A percentile compares a stretch with the other conserved stretches of the same genome.
Conservation (phyloP, 2,888 invertebrate genomes). For the Callyntrura sp. region DNA sequence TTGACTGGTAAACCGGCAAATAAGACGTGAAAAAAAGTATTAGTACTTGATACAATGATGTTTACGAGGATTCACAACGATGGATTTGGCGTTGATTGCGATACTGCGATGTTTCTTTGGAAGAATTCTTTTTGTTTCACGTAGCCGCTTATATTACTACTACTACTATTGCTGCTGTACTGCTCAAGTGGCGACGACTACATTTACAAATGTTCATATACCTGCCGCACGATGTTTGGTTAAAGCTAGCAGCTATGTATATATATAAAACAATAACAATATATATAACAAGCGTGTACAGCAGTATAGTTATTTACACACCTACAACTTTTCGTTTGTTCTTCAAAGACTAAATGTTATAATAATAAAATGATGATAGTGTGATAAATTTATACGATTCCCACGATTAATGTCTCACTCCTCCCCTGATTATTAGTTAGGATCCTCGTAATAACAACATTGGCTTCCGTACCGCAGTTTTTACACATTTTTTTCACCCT, state of each 20-base stretch:
- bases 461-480: slow-evolving; percentile 66
- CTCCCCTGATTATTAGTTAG: slow-evolving; percentile 76
- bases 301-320: not conserved
- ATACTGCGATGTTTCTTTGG: not conserved
- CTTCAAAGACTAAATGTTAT: slow-evolving; percentile 37
- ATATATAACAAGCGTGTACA: slow-evolving; percentile 7
- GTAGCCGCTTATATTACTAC: not conserved
- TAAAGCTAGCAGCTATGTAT: not conserved
- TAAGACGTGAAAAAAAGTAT: slow-evolving; percentile 5
- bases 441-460: slow-evolving; percentile 67
- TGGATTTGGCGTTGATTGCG: not conserved
- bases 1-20: slow-evolving; percentile 67
- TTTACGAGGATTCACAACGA: not conserved
- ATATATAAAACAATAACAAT: not conserved
- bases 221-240: not conserved
- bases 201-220: not conserved
- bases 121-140: too few relatives aligned
- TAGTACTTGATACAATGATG: not conserved
- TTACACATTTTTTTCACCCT: slow-evolving; percentile 51
- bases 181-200: too few relatives aligned
- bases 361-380: slow-evolving; percentile 35
- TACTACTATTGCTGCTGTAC: not conserved
- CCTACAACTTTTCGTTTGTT: slow-evolving; percentile 1
- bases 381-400: slow-evolving; percentile 74
- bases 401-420: slow-evolving; percentile 78